phyloP scores from a whole-genome alignment of 2,113 vertebrate genomes.

The Bucco capensis region DNA sequence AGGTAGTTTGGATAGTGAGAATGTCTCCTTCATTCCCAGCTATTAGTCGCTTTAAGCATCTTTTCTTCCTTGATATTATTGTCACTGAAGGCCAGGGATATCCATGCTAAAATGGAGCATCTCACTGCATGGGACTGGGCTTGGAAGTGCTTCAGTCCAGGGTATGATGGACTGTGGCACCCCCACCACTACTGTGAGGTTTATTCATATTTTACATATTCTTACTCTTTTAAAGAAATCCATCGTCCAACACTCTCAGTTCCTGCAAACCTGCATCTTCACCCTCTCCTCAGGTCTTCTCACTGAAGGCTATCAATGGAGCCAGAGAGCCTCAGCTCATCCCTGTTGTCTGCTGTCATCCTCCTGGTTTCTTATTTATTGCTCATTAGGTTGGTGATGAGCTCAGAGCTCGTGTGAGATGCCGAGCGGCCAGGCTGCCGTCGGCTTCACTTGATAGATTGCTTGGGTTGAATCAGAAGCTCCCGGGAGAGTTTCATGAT shows the following conservation, averaged over 20 bases:
- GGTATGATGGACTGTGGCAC: not conserved
- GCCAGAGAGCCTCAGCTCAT: not conserved
- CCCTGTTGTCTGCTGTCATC: rapidly evolving
- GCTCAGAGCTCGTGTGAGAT: not conserved
- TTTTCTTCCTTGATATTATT: not conserved
- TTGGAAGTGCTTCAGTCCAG: not conserved
- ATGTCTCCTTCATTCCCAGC: not conserved
- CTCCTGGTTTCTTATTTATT: not conserved
- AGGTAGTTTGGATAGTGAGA: not conserved
- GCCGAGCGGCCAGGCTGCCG: not conserved
- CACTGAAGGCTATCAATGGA: rapidly evolving
- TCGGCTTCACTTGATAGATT: not conserved
- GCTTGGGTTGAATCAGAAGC: not conserved
- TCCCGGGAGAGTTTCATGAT: constrained; percentile 12
- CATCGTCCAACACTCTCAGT: not conserved
- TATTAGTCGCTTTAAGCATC: not conserved
- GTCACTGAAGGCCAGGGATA: not conserved
- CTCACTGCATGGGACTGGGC: not conserved
- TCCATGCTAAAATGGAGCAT: rapidly evolving
- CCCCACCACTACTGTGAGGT: not conserved
- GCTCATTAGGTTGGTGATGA: not conserved
- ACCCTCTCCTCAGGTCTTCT: not conserved
- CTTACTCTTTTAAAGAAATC: not conserved
- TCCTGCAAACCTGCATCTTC: not conserved
- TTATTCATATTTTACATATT: not conserved